Conservation (phyloP, 1,140 invertebrate genomes). For the Drosophila truncata region DNA sequence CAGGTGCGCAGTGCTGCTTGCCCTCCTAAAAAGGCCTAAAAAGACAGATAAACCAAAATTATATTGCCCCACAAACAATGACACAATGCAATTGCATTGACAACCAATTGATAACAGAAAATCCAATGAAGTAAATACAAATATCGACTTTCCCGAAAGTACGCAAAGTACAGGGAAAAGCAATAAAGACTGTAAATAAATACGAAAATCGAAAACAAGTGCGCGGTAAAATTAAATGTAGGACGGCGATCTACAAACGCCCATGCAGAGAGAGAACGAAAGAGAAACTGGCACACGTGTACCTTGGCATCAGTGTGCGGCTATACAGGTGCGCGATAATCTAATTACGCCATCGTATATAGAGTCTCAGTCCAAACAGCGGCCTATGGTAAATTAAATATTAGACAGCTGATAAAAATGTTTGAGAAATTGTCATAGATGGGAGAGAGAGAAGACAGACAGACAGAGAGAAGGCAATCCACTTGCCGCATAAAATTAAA, state of each 20-base stretch:
- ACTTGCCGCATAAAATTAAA: no score
- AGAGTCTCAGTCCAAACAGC: constrained; percentile 10
- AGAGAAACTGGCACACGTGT: constrained; percentile 49
- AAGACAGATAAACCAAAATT: constrained; percentile 52
- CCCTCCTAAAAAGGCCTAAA: constrained; percentile 45
- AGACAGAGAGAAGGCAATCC: no score
- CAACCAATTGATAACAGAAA: constrained; percentile 44
- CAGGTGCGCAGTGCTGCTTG: constrained; percentile 11
- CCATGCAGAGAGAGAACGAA: constrained; percentile 16
- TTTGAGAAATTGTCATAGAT: constrained; percentile 10
- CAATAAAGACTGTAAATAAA: constrained; percentile 57
- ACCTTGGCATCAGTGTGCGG: constrained; percentile 7
- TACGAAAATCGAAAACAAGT: constrained; percentile 43
- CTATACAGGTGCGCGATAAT: constrained; percentile 68
- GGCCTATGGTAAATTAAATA: constrained; percentile 39
- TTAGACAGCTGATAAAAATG: constrained; percentile 61
- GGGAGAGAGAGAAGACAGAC: background rate
- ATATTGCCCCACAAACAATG: constrained; percentile 50
- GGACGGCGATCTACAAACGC: constrained; percentile 35
- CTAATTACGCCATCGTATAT: constrained; percentile 67
- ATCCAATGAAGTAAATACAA: constrained; percentile 7
- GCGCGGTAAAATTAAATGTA: constrained; percentile 36
- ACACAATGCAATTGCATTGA: constrained; percentile 72
- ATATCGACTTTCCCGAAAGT: constrained; percentile 40
- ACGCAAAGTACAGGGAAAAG: constrained; percentile 42